Evolutionary conservation across 2,797 vertebrate genomes (phyloP).

Genomic region (Bryconaethiops microstoma): DNA sequence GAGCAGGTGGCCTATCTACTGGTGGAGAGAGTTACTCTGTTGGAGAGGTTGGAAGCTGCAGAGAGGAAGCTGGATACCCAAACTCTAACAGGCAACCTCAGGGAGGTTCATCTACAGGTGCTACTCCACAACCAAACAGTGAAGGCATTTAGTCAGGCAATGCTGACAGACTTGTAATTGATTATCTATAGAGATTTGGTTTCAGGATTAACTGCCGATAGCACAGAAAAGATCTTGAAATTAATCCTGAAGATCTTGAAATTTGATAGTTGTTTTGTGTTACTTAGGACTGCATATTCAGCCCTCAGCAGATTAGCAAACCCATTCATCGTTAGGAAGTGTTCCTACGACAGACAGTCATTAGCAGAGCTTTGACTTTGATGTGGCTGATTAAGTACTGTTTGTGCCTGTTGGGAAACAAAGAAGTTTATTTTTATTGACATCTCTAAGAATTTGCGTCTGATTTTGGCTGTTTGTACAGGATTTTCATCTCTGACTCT

Average conservation of each 20-base stretch:
- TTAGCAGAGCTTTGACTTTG: no score
- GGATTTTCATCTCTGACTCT: no score
- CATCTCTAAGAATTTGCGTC: no score
- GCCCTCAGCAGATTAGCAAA: not conserved
- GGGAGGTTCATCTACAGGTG: constrained; percentile 81
- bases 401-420: not conserved
- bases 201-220: no score
- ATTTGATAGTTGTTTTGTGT: no score
- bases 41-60: constrained; percentile 80
- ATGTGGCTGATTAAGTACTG: not conserved
- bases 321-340: no score
- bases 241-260: no score
- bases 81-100: constrained; percentile 63
- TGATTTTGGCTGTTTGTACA: no score
- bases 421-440: no score
- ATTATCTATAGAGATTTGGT: not conserved
- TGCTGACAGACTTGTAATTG: not conserved
- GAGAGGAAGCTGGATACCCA: constrained; percentile 77
- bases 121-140: not conserved
- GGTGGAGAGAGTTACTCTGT: constrained; percentile 81
- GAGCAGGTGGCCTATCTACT: constrained; percentile 88
- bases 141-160: not conserved
- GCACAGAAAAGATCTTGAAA: no score
- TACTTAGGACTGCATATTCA: not conserved
- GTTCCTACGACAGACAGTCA: no score